Conservation (phyloP, 2,797 vertebrate genomes). For the Peromyscus attwateri region DNA sequence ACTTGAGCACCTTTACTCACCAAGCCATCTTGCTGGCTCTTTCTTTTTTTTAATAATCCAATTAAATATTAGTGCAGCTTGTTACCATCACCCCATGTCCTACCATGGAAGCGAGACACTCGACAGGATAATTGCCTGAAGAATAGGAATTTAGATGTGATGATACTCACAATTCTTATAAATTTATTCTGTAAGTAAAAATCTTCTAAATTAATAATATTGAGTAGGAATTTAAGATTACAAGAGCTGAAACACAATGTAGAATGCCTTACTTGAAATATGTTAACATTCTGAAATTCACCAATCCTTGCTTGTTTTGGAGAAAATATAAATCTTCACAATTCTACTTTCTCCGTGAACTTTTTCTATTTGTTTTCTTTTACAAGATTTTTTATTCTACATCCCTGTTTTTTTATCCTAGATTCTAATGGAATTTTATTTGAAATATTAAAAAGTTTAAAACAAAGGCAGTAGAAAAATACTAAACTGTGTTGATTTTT, state of each 20-base stretch:
- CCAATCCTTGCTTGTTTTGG: neutral
- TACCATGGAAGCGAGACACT: neutral
- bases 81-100: neutral
- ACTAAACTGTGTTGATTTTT: neutral
- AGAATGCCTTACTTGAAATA: neutral
- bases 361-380: constrained; percentile 7
- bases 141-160: constrained; percentile 14
- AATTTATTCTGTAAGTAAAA: neutral
- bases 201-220: neutral
- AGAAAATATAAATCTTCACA: constrained; percentile 10
- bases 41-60: neutral
- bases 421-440: neutral
- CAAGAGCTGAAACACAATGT: neutral
- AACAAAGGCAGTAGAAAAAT: neutral
- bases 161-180: neutral
- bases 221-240: neutral
- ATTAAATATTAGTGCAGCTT: neutral
- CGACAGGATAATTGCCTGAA: neutral
- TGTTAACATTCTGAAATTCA: neutral
- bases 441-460: constrained; percentile 20
- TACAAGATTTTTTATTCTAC: neutral
- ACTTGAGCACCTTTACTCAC: neutral
- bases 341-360: neutral
- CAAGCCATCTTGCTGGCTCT: neutral
- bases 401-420: neutral